Percentiles rank a stretch among this genome's conserved stretches.
These are phyloP conservation scores for Machimus rusticus DNA, from an alignment of 2,888 invertebrate genomes.

Conservation along the genomic window DNA sequence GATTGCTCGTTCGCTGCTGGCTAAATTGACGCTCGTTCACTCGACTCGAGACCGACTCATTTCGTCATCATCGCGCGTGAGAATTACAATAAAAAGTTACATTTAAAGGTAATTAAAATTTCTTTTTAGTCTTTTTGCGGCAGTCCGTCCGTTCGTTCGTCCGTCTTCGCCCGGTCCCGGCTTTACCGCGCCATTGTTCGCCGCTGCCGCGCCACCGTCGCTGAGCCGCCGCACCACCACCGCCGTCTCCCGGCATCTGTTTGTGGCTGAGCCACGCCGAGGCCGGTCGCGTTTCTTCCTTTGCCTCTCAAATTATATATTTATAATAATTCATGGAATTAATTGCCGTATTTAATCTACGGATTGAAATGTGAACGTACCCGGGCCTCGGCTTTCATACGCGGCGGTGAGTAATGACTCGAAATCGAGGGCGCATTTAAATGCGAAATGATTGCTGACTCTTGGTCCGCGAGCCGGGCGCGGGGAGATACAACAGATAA, in stretches of 20 bases:
- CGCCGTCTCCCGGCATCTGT: background rate
- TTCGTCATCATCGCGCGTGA: constrained; percentile 42
- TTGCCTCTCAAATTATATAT: constrained; percentile 40
- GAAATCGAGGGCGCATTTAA: constrained; percentile 46
- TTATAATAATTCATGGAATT: constrained; percentile 44
- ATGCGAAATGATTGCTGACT: constrained; percentile 43
- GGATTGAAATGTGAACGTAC: constrained; percentile 41
- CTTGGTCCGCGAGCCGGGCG: background rate
- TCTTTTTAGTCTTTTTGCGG: background rate
- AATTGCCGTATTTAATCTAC: constrained; percentile 40
- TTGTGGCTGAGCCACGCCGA: background rate
- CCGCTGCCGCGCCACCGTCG: background rate
- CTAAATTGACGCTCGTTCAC: constrained; percentile 24
- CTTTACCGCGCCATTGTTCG: background rate
- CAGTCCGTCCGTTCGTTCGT: background rate
- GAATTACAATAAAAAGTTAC: constrained; percentile 42
- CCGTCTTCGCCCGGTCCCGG: background rate
- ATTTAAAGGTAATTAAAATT: constrained; percentile 43
- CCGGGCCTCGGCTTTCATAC: constrained; percentile 24
- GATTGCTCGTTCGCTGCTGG: background rate
- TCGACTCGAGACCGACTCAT: constrained; percentile 10
- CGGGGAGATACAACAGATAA: background rate
- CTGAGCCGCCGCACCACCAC: background rate
- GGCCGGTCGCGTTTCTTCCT: constrained; percentile 16
- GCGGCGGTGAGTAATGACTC: constrained; percentile 40